These are phyloP conservation scores for Taphrorychus bicolor DNA, from an alignment of 2,888 invertebrate genomes.

Conservation along the genomic window DNA sequence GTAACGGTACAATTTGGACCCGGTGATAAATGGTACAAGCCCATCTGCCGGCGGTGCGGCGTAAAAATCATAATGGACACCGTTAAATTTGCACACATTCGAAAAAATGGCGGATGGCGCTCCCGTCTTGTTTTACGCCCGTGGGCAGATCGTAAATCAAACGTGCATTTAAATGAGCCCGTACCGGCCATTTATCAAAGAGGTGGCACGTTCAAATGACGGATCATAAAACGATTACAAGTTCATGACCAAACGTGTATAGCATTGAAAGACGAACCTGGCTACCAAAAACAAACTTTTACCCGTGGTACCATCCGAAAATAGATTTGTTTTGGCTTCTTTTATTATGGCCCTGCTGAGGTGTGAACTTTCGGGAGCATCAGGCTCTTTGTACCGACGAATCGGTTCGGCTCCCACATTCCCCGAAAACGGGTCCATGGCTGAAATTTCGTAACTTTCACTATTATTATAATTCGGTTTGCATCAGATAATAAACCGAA, in stretches of 20 bases:
- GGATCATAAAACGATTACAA: constrained; percentile 2
- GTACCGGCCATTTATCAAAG: background rate
- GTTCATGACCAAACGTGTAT: constrained; percentile 23
- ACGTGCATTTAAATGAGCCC: background rate
- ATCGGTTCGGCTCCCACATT: background rate
- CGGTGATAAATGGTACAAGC: constrained; percentile 25
- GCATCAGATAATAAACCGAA: background rate
- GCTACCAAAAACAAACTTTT: constrained; percentile 23
- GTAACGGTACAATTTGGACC: constrained; percentile 31
- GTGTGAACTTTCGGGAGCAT: constrained; percentile 4
- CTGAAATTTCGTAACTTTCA: background rate
- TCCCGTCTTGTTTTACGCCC: constrained; percentile 1
- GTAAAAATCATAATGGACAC: constrained; percentile 24
- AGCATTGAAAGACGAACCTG: constrained; percentile 6
- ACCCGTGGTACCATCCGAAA: constrained; percentile 14
- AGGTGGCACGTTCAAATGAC: background rate
- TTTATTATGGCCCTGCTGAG: constrained; percentile 2
- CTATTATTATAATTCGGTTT: no score
- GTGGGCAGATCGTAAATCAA: background rate
- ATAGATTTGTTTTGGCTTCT: constrained; percentile 16
- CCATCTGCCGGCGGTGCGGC: constrained; percentile 15
- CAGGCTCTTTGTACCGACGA: background rate
- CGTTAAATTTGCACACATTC: constrained; percentile 26
- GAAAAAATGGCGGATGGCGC: constrained; percentile 11
- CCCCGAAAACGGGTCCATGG: background rate